Evolutionary conservation across 2,888 invertebrate genomes (phyloP), one percentile per base, ranked within the genome.

Genomic region (Anticlea derivata): DNA sequence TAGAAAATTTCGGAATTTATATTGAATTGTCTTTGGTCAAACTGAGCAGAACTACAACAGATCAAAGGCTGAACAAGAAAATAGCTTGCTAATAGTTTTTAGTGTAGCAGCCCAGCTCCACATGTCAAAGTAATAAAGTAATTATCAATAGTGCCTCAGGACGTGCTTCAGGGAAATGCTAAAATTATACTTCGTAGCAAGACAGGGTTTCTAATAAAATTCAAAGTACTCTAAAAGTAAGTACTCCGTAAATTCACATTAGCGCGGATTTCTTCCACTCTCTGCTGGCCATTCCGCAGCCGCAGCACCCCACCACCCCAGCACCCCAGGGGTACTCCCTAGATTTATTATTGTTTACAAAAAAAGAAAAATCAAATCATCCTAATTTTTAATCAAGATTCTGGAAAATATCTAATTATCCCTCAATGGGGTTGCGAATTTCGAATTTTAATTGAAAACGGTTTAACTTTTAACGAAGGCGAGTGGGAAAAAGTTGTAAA

Each of bases 391-490:
- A 54, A 61, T 55, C 55, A 50, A 58, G 50, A 54, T 51, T 57
- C 57, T 35, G 47, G 27, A 58, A 51, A 61, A 61, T 60, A 58
- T 56, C 54, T 58, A 55, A 56, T 61, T 61, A 61, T 52, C 56
- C 44, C 50, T 47, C 50, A 60, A 55, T 55, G 55, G 60, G 58
- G 55, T 54, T 55, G 47, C 50, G 44, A 50, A 50, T 61, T 73
- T 70, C 61, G 61, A 65, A 70, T 76, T 80, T 80, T 80, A 80
- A 82, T 81, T 80, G 80, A 80, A 78, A 77, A 69, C 68, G 66
- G 66, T 75, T 74, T 58, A 79, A 81, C 73, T 81, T 83, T 81
- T 82, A 80, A 82, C 76, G 77, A 80, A 74, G 73, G 67, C 52
- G 66, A 71, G 73, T 69, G 69, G 29, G 67, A 70, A 75, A 73